Evolutionary conservation across 2,888 invertebrate genomes (phyloP).

Genomic region (Lacanobia wlatinum): DNA sequence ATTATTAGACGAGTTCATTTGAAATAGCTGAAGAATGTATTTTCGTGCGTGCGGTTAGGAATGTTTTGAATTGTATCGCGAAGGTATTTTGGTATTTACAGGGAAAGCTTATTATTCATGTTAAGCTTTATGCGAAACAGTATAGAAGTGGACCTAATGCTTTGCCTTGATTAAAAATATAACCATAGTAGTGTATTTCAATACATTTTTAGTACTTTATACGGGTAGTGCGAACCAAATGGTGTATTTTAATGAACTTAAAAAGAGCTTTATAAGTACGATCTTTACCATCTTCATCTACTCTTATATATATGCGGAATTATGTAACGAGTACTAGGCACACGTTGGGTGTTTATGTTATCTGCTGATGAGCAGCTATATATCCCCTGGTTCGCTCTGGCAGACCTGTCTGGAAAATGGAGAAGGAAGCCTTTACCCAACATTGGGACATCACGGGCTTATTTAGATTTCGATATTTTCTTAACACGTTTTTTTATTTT

Average conservation of each 20-base stretch:
- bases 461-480: too few relatives aligned
- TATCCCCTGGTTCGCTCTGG: too few relatives aligned
- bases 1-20: conserved; percentile 45
- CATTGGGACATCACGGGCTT: too few relatives aligned
- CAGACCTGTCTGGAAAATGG: too few relatives aligned
- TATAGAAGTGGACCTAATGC: not conserved
- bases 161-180: not conserved
- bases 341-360: too few relatives aligned
- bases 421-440: too few relatives aligned
- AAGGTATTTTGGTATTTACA: conserved; percentile 13
- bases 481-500: too few relatives aligned
- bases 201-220: too few relatives aligned
- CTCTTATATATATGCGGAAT: too few relatives aligned
- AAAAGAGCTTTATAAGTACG: not conserved
- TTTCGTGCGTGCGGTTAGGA: conserved; percentile 1
- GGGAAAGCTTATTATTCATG: not conserved
- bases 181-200: not conserved
- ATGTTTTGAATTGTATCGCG: conserved; percentile 23
- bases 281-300: too few relatives aligned
- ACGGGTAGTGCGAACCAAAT: not conserved
- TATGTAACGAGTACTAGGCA: too few relatives aligned
- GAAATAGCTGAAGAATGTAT: conserved; percentile 5
- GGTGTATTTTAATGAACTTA: not conserved
- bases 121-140: not conserved
- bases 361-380: too few relatives aligned